These are phyloP conservation scores for Porites rus DNA, from an alignment of 92 coral and sea anemone genomes.

Conservation along the genomic window DNA sequence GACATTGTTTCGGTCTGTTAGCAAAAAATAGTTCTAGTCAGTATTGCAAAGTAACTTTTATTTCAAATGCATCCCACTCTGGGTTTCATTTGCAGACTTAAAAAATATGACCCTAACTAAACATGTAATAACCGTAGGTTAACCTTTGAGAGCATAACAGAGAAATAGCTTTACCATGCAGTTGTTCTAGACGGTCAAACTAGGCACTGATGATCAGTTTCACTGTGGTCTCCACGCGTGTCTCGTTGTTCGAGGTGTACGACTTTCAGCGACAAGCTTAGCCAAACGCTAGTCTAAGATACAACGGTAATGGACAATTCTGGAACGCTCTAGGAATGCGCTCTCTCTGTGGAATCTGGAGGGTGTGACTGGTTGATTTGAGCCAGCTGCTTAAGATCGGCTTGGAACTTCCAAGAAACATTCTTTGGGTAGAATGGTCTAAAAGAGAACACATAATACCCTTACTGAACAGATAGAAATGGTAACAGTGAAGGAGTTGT, in stretches of 20 bases:
- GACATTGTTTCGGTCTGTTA: no score
- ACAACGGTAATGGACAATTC: conserved; percentile 71
- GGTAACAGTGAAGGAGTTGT: no score
- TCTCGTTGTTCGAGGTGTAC: conserved; percentile 66
- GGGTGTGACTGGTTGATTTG: conserved; percentile 43
- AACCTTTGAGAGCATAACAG: no score
- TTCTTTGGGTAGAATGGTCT: conserved; percentile 54
- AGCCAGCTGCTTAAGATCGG: conserved; percentile 72
- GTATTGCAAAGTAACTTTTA: no score
- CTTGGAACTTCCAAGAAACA: conserved; percentile 71
- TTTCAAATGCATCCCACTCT: no score
- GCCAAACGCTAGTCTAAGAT: conserved; percentile 73
- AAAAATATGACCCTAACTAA: no score
- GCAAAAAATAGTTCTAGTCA: no score
- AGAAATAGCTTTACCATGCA: conserved; percentile 58
- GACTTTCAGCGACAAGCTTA: conserved; percentile 83
- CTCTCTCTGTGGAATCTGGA: conserved; percentile 66
- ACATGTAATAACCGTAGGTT: no score
- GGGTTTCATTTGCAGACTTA: no score
- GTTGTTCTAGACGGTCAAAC: conserved; percentile 82
- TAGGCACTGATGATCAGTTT: conserved; percentile 64
- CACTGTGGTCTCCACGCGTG: conserved; percentile 48
- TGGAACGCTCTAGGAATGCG: conserved; percentile 51
- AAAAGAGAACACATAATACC: background rate
- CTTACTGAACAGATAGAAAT: no score